Percentiles rank a stretch among this genome's conserved stretches.
phyloP scores from a whole-genome alignment of 2,888 invertebrate genomes.

The Metellina segmentata region DNA sequence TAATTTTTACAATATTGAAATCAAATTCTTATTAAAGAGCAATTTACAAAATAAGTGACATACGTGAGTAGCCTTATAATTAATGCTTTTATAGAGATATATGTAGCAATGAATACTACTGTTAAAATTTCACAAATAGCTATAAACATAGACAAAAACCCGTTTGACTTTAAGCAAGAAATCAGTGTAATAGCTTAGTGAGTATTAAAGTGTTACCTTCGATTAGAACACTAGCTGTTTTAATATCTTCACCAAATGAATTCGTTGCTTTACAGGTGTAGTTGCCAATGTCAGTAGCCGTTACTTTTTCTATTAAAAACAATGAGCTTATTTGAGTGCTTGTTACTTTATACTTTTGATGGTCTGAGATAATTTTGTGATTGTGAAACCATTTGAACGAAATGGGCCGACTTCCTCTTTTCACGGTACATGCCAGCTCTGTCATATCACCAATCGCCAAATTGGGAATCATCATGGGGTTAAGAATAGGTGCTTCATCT shows the following conservation, averaged over 20 bases:
- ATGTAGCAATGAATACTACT: background rate
- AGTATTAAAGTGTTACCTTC: constrained; percentile 55
- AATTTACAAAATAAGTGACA: background rate
- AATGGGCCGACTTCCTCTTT: constrained; percentile 42
- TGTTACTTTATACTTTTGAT: background rate
- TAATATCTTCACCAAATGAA: constrained; percentile 43
- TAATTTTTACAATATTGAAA: no score
- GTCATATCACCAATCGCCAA: constrained; percentile 26
- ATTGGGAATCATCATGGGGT: constrained; percentile 50
- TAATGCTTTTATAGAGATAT: no score
- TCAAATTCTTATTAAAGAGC: background rate
- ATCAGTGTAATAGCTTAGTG: background rate
- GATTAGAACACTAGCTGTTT: constrained; percentile 43
- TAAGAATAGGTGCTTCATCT: constrained; percentile 32
- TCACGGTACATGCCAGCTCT: constrained; percentile 28
- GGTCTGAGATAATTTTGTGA: background rate
- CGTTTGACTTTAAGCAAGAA: background rate
- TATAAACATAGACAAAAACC: no score
- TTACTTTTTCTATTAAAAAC: constrained; percentile 25
- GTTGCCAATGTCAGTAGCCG: constrained; percentile 47
- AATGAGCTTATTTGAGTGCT: constrained; percentile 12
- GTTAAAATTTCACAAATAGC: no score
- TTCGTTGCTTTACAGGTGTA: constrained; percentile 59
- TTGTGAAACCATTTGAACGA: constrained; percentile 42
- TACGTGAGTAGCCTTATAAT: background rate